Evolutionary conservation across 2,888 invertebrate species (phyloP).

Genomic region (Sepiola atlantica): DNA sequence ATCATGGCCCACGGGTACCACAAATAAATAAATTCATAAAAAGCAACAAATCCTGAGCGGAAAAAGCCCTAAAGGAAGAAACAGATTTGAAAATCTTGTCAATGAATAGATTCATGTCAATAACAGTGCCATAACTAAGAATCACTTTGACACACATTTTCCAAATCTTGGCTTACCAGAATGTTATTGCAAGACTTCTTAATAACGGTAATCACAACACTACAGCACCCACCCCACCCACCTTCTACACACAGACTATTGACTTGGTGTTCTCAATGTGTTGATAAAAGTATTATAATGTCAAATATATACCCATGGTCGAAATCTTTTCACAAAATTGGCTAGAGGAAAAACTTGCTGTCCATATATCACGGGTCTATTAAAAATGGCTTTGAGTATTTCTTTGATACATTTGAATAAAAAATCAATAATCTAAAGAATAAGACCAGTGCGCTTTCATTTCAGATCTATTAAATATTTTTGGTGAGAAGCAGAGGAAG

Average conservation of each 20-base stretch:
- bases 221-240: not conserved
- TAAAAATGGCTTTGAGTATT: not conserved
- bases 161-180: not conserved
- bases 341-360: not conserved
- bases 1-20: not conserved
- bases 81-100: not conserved
- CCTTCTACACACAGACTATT: not conserved
- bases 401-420: not conserved
- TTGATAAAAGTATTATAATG: not conserved
- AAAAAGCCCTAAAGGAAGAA: not conserved
- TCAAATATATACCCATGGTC: not conserved
- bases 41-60: not conserved
- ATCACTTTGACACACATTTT: not conserved
- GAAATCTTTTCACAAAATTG: not conserved
- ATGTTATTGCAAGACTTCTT: not conserved
- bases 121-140: not conserved
- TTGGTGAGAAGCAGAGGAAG: not conserved
- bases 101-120: not conserved
- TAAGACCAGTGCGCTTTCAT: not conserved
- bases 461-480: not conserved
- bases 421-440: not conserved
- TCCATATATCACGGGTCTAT: not conserved
- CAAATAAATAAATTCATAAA: not conserved
- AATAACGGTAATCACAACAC: not conserved
- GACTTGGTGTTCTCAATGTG: not conserved